A percentile compares a stretch with the other conserved stretches of the same genome.
These are phyloP conservation scores for Carapus acus DNA, from an alignment of 2,797 vertebrate species.

Conservation along the genomic window DNA sequence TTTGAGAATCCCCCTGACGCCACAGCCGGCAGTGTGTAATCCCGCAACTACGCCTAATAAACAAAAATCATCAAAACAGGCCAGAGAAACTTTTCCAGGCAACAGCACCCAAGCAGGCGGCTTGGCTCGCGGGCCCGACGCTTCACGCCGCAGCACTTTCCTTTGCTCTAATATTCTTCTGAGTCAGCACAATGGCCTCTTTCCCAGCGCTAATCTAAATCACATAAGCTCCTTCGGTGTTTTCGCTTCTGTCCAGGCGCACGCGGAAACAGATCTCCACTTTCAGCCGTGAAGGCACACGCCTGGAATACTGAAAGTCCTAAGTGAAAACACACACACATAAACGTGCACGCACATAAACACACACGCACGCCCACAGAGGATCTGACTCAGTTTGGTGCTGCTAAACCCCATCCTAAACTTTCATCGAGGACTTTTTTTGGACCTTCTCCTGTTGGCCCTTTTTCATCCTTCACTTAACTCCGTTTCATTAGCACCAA, in stretches of 20 bases:
- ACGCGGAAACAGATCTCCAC: constrained; percentile 20
- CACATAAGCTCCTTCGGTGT: constrained; percentile 45
- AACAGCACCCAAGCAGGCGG: constrained; percentile 60
- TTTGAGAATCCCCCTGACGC: neutral
- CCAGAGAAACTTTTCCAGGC: constrained; percentile 50
- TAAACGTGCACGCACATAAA: constrained; percentile 18
- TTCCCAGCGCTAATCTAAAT: constrained; percentile 47
- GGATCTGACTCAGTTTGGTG: constrained; percentile 25
- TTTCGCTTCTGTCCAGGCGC: constrained; percentile 25
- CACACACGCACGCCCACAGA: constrained; percentile 16
- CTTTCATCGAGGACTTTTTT: constrained; percentile 9
- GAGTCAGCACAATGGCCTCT: constrained; percentile 53
- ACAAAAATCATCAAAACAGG: constrained; percentile 42
- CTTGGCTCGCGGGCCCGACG: constrained; percentile 46
- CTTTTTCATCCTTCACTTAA: constrained; percentile 15
- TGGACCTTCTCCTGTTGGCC: constrained; percentile 5
- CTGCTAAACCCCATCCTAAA: constrained; percentile 1
- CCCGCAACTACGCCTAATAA: constrained; percentile 44
- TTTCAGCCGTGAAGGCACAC: constrained; percentile 17
- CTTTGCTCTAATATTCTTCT: constrained; percentile 48
- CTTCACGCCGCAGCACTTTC: constrained; percentile 48
- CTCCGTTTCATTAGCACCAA: constrained; percentile 23
- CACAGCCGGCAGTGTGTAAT: constrained; percentile 23
- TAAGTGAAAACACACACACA: constrained; percentile 24
- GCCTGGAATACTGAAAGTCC: constrained; percentile 22